phyloP scores from a whole-genome alignment of 2,113 vertebrate species.

The Turnix velox region DNA sequence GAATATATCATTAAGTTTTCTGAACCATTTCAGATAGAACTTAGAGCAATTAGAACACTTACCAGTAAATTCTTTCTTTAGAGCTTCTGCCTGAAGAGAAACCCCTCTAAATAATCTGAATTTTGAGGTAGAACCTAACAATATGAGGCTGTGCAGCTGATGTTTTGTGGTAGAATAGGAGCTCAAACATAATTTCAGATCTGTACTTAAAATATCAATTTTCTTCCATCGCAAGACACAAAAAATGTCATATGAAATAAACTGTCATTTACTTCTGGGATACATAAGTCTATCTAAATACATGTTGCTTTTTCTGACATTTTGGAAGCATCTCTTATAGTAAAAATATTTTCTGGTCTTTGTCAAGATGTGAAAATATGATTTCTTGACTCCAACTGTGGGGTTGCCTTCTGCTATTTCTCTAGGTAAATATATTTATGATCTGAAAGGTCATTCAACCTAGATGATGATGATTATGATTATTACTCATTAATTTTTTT shows the following conservation, averaged over 20 bases:
- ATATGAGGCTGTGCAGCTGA: background rate
- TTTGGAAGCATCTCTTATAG: background rate
- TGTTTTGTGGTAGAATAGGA: background rate
- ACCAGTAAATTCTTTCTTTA: background rate
- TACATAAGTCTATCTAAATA: background rate
- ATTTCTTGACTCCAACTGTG: background rate
- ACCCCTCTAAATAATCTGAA: background rate
- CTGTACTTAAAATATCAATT: background rate
- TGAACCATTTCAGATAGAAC: background rate
- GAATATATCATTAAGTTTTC: background rate
- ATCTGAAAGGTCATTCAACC: no score
- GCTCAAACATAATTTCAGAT: background rate
- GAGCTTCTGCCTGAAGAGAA: background rate
- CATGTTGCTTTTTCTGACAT: background rate
- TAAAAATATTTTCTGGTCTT: background rate
- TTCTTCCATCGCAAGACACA: background rate
- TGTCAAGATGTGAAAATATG: accelerated
- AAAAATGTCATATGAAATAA: background rate
- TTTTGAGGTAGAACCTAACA: background rate
- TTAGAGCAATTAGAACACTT: background rate
- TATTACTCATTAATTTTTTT: no score
- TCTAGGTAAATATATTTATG: background rate
- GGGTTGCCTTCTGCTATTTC: background rate
- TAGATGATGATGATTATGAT: no score
- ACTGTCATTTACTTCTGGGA: background rate